phyloP scores from a whole-genome alignment of 2,113 vertebrate genomes.

The Dryoscopus gambensis region DNA sequence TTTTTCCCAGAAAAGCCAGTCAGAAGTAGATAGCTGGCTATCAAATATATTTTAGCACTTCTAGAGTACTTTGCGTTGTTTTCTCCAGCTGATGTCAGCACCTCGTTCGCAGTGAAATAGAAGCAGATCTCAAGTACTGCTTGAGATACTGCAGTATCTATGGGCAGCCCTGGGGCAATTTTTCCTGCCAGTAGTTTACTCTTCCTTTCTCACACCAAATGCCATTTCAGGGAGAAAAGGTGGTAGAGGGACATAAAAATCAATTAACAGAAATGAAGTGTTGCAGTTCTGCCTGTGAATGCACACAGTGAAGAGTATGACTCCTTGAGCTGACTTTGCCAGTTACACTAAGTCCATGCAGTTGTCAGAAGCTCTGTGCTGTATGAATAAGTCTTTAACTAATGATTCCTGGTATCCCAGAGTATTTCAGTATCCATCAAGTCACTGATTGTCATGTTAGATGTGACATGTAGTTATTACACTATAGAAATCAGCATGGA shows the following conservation, averaged over 20 bases:
- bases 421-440: background rate
- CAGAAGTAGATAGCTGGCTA: background rate
- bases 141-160: background rate
- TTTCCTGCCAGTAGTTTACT: background rate
- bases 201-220: background rate
- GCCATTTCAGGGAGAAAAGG: background rate
- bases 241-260: background rate
- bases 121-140: background rate
- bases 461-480: background rate
- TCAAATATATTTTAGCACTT: background rate
- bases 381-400: background rate
- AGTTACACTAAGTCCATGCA: background rate
- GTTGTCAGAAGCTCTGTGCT: background rate
- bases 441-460: background rate
- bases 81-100: background rate
- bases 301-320: background rate
- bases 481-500: background rate
- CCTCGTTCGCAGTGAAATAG: accelerated
- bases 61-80: background rate
- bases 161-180: background rate
- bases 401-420: background rate
- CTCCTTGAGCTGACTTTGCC: background rate
- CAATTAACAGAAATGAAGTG: background rate
- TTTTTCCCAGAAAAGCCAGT: background rate
- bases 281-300: background rate